These are phyloP conservation scores for Calameuta filiformis DNA, from an alignment of 2,888 invertebrate genomes.

Conservation along the genomic window DNA sequence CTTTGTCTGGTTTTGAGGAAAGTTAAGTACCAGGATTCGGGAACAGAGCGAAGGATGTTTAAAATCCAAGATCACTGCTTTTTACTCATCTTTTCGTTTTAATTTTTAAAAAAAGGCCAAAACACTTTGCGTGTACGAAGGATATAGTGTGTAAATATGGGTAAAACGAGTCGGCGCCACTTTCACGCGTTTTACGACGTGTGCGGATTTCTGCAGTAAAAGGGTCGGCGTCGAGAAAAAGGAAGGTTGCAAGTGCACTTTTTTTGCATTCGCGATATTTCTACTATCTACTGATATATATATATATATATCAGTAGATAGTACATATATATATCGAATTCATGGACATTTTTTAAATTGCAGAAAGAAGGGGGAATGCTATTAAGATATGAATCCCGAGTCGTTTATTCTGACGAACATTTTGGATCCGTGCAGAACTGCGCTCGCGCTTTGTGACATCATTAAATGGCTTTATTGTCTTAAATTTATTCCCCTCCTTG, in stretches of 20 bases:
- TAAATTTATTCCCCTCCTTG: constrained; percentile 40
- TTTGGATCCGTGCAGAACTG: constrained; percentile 2
- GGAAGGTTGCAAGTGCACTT: background rate
- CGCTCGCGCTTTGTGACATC: constrained; percentile 26
- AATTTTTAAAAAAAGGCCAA: background rate
- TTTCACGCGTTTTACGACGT: background rate
- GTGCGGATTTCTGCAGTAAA: background rate
- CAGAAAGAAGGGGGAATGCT: background rate
- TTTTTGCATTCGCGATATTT: background rate
- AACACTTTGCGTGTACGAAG: background rate
- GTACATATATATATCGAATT: background rate
- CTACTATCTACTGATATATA: background rate
- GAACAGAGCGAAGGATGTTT: background rate
- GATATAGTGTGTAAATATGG: background rate
- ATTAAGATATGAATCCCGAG: background rate
- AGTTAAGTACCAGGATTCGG: background rate
- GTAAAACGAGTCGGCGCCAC: background rate
- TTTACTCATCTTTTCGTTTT: constrained; percentile 27
- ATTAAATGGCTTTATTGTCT: constrained; percentile 47
- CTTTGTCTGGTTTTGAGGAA: constrained; percentile 4
- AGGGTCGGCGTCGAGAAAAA: background rate
- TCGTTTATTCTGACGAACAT: background rate
- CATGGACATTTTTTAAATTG: background rate
- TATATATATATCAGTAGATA: too few relatives aligned
- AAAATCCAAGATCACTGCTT: constrained; percentile 10